Evolutionary conservation across 2,888 invertebrate genomes (phyloP).

Genomic region (Pyrgus malvae): DNA sequence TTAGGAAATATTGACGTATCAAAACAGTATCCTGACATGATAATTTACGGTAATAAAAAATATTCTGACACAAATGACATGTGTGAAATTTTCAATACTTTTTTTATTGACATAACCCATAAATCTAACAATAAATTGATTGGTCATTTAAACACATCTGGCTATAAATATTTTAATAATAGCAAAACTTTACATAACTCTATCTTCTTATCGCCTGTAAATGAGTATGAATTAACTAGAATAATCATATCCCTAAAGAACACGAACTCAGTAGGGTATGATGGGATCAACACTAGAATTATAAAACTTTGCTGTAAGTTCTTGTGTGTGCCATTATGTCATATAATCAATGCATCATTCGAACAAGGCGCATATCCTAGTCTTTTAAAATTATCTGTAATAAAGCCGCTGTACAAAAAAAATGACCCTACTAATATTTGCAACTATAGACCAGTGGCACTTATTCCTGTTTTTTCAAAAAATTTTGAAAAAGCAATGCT

Average conservation of each 20-base stretch:
- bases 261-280: neutral
- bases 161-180: neutral
- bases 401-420: neutral
- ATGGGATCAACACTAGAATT: neutral
- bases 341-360: neutral
- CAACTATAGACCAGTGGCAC: slow-evolving; percentile 1
- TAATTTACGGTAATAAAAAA: neutral
- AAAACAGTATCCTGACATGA: neutral
- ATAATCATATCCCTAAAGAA: neutral
- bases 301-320: neutral
- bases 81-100: neutral
- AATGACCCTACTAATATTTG: neutral
- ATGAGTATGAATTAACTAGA: neutral
- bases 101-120: neutral
- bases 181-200: neutral
- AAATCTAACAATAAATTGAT: no score
- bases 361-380: neutral
- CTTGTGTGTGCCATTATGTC: neutral
- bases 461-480: neutral
- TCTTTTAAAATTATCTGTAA: neutral
- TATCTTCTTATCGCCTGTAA: neutral
- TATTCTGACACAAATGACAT: neutral
- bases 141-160: no score
- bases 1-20: neutral
- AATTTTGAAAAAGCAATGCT: slow-evolving; percentile 3